Evolutionary conservation across 2,113 vertebrate species (phyloP).

Genomic region (Vidua macroura): DNA sequence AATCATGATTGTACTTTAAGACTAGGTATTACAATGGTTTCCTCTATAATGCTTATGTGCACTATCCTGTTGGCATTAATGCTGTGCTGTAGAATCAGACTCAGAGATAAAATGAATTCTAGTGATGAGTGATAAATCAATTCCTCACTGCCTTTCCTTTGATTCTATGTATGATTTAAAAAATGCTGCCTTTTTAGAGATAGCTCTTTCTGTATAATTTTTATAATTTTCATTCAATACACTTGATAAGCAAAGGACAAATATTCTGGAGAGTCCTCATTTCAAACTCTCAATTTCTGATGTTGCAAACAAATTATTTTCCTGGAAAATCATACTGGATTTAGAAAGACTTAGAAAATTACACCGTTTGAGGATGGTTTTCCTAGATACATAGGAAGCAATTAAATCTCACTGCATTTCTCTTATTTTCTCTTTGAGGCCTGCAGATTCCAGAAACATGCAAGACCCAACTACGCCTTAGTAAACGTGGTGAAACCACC

Average conservation of each 20-base stretch:
- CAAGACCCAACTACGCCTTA: background rate
- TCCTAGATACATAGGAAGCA: background rate
- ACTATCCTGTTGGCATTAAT: background rate
- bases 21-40: background rate
- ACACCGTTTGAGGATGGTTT: background rate
- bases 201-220: background rate
- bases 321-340: background rate
- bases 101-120: background rate
- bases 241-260: background rate
- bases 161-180: background rate
- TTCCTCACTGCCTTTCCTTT: background rate
- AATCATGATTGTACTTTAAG: background rate
- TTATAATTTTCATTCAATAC: background rate
- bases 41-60: background rate
- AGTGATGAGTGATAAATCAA: background rate
- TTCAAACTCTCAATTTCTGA: rapidly evolving
- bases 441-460: background rate
- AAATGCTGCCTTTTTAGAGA: background rate
- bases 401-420: background rate
- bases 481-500: rapidly evolving
- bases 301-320: background rate
- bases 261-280: background rate
- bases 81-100: background rate
- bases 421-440: background rate
- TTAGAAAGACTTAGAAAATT: too few relatives aligned